Evolutionary conservation across 1,140 invertebrate genomes (phyloP).

Genomic region (Rhynchophorus ferrugineus): DNA sequence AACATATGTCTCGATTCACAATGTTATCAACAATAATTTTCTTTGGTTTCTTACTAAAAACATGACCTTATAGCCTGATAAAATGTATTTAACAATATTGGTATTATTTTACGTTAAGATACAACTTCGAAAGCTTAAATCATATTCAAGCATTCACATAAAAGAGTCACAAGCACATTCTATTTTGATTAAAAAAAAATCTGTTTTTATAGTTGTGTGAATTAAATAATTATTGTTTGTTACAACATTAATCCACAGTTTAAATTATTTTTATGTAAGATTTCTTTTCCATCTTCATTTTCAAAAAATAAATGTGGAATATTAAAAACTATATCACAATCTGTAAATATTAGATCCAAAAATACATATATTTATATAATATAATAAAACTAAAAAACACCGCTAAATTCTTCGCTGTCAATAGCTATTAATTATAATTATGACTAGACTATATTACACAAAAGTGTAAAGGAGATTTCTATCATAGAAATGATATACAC

Average conservation of each 20-base stretch:
- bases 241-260: neutral
- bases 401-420: neutral
- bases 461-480: slow-evolving; percentile 64
- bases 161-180: neutral
- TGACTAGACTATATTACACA: slow-evolving; percentile 16
- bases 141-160: neutral
- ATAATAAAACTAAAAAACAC: neutral
- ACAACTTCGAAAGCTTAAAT: neutral
- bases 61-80: neutral
- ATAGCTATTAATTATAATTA: neutral
- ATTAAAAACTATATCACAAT: neutral
- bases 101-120: neutral
- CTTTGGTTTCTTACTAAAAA: neutral
- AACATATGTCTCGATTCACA: neutral
- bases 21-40: neutral
- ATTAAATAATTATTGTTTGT: neutral
- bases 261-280: neutral
- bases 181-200: neutral
- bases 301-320: neutral
- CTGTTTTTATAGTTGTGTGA: no score
- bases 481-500: slow-evolving; percentile 73
- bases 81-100: neutral
- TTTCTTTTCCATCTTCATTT: neutral
- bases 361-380: neutral
- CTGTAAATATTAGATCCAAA: neutral